Conservation (phyloP, 2,888 invertebrate species). For the Habrosyne pyritoides region DNA sequence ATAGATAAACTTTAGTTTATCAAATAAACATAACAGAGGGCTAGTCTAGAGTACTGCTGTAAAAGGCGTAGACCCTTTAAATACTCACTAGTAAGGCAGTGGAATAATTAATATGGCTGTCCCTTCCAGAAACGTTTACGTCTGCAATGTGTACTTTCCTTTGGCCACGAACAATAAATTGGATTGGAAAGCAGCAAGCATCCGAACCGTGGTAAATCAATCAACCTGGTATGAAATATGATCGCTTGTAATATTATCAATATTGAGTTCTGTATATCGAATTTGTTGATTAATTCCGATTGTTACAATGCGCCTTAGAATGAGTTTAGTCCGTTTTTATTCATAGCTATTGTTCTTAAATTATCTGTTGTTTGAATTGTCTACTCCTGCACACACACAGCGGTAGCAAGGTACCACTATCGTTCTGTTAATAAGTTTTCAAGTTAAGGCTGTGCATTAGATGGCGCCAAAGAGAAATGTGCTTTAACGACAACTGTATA, state of each 20-base stretch:
- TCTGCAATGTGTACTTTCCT: conserved; percentile 40
- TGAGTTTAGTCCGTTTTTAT: neutral
- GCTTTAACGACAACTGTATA: too few relatives aligned
- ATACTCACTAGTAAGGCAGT: too few relatives aligned
- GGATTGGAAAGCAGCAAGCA: conserved; percentile 66
- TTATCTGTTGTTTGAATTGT: neutral
- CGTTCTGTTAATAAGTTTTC: too few relatives aligned
- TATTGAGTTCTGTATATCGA: conserved; percentile 43
- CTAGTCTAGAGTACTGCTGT: neutral
- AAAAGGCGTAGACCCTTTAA: neutral
- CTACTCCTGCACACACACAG: too few relatives aligned
- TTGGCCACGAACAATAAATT: conserved; percentile 66
- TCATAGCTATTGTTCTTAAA: neutral
- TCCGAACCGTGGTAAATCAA: conserved; percentile 68
- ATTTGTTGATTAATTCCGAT: conserved; percentile 59
- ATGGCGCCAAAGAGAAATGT: too few relatives aligned
- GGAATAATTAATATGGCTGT: conserved; percentile 15
- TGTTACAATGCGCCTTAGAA: conserved; percentile 29
- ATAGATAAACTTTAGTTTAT: too few relatives aligned
- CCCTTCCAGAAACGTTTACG: conserved; percentile 41
- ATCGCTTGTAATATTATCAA: conserved; percentile 64
- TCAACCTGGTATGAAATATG: conserved; percentile 69
- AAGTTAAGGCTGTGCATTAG: too few relatives aligned
- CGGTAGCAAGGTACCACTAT: too few relatives aligned
- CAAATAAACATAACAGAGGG: too few relatives aligned